phyloP scores from a whole-genome alignment of 2,888 invertebrate species.

The Anthophora plumipes region DNA sequence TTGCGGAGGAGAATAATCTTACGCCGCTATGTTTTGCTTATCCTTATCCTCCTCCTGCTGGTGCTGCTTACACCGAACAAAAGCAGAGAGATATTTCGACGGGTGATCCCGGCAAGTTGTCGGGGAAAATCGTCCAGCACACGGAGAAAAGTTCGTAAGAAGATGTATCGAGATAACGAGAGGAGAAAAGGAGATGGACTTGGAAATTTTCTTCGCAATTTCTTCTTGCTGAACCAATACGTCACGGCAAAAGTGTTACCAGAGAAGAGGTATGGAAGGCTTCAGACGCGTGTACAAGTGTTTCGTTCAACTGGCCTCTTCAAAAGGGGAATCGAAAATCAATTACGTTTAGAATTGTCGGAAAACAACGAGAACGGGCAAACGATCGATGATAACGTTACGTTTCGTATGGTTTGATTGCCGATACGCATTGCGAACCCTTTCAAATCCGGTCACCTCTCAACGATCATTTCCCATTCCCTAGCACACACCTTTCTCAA shows the following conservation, averaged over 20 bases:
- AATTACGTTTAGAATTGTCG: not conserved
- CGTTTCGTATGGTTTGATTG: not conserved
- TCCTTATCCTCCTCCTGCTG: not conserved
- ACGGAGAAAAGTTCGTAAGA: too few relatives aligned
- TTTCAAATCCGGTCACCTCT: not conserved
- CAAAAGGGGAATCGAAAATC: slow-evolving; percentile 60
- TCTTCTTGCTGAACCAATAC: not conserved
- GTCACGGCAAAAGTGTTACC: slow-evolving; percentile 19
- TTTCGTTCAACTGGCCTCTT: slow-evolving; percentile 41
- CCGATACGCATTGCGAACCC: not conserved
- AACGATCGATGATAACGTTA: slow-evolving; percentile 5
- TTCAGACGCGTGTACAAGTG: slow-evolving; percentile 30
- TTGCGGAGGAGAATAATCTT: not conserved
- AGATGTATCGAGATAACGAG: not conserved
- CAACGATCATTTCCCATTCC: not conserved
- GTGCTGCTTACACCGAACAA: not conserved
- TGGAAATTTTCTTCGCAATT: slow-evolving; percentile 5
- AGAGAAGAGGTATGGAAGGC: slow-evolving; percentile 21
- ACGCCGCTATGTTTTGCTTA: too few relatives aligned
- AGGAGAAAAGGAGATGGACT: not conserved
- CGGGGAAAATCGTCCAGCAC: too few relatives aligned
- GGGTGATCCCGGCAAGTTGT: too few relatives aligned
- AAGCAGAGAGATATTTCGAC: too few relatives aligned
- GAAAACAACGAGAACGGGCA: slow-evolving; percentile 26
- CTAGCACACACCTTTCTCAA: not conserved